phyloP scores from a whole-genome alignment of 1,140 invertebrate species.

The Heliothis subflexa region DNA sequence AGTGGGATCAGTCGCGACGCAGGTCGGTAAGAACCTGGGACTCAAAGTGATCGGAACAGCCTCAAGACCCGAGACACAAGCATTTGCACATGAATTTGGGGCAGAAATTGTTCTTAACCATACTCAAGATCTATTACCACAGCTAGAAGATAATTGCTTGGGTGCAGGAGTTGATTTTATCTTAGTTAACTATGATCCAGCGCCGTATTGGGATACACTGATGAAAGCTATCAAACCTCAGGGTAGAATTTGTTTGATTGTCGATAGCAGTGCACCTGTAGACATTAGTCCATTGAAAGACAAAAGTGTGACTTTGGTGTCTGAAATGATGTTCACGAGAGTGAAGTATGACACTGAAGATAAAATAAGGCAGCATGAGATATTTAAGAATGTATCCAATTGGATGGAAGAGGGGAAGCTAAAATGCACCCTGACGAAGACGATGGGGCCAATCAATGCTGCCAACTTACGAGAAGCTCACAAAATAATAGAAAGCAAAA shows the following conservation, averaged over 20 bases:
- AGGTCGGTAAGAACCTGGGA: slow-evolving; percentile 70
- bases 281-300: slow-evolving; percentile 74
- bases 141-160: slow-evolving; percentile 67
- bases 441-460: slow-evolving; percentile 76
- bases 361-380: slow-evolving; percentile 69
- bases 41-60: slow-evolving; percentile 79
- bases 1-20: slow-evolving; percentile 76
- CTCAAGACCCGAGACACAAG: slow-evolving; percentile 68
- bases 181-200: slow-evolving; percentile 77
- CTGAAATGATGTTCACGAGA: slow-evolving; percentile 78
- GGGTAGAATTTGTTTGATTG: slow-evolving; percentile 76
- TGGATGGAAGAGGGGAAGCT: slow-evolving; percentile 71
- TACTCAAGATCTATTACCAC: slow-evolving; percentile 68
- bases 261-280: slow-evolving; percentile 73
- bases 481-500: slow-evolving; percentile 67
- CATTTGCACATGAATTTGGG: slow-evolving; percentile 67
- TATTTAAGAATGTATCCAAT: slow-evolving; percentile 69
- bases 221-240: slow-evolving; percentile 76
- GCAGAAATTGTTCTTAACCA: slow-evolving; percentile 73
- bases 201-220: slow-evolving; percentile 76
- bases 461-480: slow-evolving; percentile 72
- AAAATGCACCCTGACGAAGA: slow-evolving; percentile 69
- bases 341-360: slow-evolving; percentile 78
- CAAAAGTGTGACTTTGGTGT: slow-evolving; percentile 77
- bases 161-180: slow-evolving; percentile 73